phyloP scores from a whole-genome alignment of 2,113 vertebrate species.

The Phalacrocorax aristotelis region DNA sequence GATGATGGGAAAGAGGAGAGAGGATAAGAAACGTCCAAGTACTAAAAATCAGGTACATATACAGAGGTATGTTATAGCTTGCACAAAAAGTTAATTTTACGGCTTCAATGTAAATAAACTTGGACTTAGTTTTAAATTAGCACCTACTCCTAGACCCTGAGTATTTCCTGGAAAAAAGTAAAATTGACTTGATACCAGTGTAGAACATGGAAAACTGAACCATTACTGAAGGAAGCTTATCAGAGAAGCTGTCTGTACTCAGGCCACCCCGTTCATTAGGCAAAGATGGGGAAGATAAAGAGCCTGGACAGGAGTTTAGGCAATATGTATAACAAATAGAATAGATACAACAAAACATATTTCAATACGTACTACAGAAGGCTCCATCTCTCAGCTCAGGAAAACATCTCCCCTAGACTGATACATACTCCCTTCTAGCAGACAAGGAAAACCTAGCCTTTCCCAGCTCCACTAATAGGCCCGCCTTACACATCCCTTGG shows the following conservation, averaged over 20 bases:
- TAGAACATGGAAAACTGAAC: neutral
- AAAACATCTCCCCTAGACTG: neutral
- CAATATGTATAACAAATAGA: neutral
- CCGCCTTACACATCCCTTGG: neutral
- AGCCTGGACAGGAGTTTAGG: neutral
- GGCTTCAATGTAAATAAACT: neutral
- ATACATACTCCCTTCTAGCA: neutral
- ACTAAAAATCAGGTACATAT: neutral
- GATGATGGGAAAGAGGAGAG: neutral
- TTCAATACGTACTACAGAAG: neutral
- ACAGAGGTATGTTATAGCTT: neutral
- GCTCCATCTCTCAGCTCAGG: neutral
- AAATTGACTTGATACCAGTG: neutral
- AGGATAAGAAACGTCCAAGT: neutral
- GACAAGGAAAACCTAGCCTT: neutral
- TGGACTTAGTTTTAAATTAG: slow-evolving; percentile 1
- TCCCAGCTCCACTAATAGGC: neutral
- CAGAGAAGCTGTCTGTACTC: neutral
- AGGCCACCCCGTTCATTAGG: neutral
- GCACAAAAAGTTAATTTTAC: neutral
- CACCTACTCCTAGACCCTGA: neutral
- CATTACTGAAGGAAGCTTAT: neutral
- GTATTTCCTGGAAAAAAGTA: neutral
- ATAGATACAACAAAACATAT: neutral
- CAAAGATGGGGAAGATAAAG: neutral